A percentile compares a stretch with the other conserved stretches of the same genome.
Evolutionary conservation across 1,140 invertebrate species (phyloP).

Genomic region (Delia radicum): DNA sequence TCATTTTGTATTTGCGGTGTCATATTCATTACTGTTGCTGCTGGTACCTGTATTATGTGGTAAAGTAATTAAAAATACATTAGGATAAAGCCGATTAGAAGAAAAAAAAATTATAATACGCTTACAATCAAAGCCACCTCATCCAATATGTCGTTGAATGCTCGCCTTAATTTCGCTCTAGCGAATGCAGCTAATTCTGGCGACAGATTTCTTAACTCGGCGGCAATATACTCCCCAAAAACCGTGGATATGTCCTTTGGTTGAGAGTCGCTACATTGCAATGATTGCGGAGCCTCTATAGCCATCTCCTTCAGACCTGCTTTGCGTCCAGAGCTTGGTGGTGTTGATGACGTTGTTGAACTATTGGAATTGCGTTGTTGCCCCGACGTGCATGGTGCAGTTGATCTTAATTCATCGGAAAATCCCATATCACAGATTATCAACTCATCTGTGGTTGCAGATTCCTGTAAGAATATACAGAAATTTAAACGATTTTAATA

Average conservation of each 20-base stretch:
- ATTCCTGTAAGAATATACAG: neutral
- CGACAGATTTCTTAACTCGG: neutral
- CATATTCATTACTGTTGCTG: too few relatives aligned
- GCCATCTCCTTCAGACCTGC: neutral
- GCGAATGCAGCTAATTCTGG: neutral
- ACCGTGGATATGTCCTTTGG: neutral
- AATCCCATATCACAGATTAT: neutral
- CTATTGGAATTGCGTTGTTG: neutral
- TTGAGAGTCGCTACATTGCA: neutral
- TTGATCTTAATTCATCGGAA: neutral
- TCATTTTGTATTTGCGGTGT: too few relatives aligned
- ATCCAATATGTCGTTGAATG: neutral
- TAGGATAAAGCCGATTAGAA: neutral
- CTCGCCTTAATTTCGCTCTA: neutral
- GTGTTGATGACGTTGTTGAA: neutral
- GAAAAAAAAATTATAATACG: too few relatives aligned
- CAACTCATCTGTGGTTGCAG: neutral
- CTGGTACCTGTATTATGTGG: too few relatives aligned
- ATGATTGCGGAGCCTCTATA: neutral
- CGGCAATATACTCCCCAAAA: neutral
- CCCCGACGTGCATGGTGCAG: neutral
- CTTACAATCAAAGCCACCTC: neutral
- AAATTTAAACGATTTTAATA: neutral
- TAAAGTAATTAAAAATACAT: too few relatives aligned
- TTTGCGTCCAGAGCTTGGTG: neutral